Conservation (phyloP, 2,113 vertebrate genomes). For the Lampris megalopsis region DNA sequence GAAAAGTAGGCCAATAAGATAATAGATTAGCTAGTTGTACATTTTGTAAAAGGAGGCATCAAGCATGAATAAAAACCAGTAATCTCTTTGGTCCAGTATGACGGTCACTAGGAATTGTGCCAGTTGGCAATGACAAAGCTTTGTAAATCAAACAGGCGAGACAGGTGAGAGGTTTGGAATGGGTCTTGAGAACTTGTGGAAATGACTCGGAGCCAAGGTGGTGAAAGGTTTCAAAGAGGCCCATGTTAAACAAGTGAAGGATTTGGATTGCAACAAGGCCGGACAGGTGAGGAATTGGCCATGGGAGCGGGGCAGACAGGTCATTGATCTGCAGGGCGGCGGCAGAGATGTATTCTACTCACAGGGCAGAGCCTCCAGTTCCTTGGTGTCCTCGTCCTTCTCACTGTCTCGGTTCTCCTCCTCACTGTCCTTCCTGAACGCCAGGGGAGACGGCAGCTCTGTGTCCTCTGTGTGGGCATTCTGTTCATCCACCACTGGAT, state of each 20-base stretch:
- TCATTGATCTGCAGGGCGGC: neutral
- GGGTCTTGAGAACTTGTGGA: neutral
- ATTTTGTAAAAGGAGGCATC: neutral
- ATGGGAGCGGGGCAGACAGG: neutral
- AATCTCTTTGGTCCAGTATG: neutral
- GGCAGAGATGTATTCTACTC: slow-evolving; percentile 51
- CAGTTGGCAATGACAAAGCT: slow-evolving; percentile 14
- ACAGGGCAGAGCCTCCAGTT: slow-evolving; percentile 84
- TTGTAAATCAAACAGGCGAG: slow-evolving; percentile 1
- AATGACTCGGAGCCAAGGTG: neutral
- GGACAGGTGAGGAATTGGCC: neutral
- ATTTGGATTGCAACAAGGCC: neutral
- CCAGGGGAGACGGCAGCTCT: slow-evolving; percentile 82
- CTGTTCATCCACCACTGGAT: slow-evolving; percentile 93
- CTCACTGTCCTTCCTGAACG: slow-evolving; percentile 87
- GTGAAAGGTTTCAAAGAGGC: no score
- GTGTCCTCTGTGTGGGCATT: slow-evolving; percentile 87
- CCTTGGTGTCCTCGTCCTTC: slow-evolving; percentile 93
- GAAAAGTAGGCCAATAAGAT: neutral
- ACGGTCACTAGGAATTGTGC: slow-evolving; percentile 1
- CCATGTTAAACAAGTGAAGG: neutral
- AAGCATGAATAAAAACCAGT: neutral
- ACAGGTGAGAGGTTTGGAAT: slow-evolving; percentile 28
- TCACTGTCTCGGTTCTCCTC: slow-evolving; percentile 91
- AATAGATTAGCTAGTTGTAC: no score